Conservation (phyloP, 2,113 vertebrate species). For the Glareola pratincola region DNA sequence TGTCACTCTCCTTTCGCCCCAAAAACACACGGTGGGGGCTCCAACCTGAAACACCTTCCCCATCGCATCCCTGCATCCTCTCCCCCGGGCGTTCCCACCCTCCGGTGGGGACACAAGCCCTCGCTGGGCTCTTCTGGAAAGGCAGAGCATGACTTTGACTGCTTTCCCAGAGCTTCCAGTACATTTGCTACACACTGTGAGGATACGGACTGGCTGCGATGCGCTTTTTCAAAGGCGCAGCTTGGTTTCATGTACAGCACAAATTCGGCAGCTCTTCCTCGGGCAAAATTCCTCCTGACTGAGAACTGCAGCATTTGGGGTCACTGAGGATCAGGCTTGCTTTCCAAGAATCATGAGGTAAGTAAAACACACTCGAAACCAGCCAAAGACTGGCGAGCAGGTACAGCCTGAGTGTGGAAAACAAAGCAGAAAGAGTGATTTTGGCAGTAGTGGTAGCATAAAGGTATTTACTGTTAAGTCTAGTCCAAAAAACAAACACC, state of each 20-base stretch:
- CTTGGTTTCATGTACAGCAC: not conserved
- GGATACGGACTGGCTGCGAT: fast-evolving
- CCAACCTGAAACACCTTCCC: not conserved
- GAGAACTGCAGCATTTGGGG: not conserved
- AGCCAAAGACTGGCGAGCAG: not conserved
- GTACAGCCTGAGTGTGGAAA: not conserved
- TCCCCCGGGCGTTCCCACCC: not conserved
- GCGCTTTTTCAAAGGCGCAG: not conserved
- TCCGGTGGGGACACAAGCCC: not conserved
- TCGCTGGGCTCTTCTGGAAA: not conserved
- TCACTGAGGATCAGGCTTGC: not conserved
- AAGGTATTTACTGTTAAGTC: conserved; percentile 23
- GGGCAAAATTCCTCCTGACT: not conserved
- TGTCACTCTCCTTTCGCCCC: not conserved
- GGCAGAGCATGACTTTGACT: not conserved
- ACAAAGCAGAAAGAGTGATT: not conserved
- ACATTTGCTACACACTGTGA: not conserved
- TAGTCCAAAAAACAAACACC: conserved; percentile 38
- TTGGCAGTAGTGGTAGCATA: not conserved
- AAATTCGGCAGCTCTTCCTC: not conserved
- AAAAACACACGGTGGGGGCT: not conserved
- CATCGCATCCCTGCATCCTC: not conserved
- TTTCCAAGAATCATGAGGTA: conserved; percentile 44
- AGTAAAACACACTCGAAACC: not conserved
- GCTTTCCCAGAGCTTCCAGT: not conserved